Base-by-base conservation (phyloP, 1,140 invertebrate genomes). In the Bombus waltoni region DNA sequence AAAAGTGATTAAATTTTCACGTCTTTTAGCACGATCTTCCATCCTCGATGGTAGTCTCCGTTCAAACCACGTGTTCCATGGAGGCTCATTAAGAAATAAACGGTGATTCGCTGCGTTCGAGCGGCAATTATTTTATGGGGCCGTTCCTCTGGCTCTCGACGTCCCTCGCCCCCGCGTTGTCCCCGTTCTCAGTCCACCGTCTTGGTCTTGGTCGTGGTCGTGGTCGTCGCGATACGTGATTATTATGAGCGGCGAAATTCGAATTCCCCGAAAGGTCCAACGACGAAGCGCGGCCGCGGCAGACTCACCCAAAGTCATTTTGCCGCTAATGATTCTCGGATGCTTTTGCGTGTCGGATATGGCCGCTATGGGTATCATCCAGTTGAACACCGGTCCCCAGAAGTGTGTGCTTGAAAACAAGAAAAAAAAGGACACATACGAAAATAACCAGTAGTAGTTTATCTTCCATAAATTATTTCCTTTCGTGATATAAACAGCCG, bases 341-440 rank as follows among this genome's bases (percentile, higher is more conserved):
- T 99, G 97, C 95, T 99, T 99, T 89, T 97, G 97, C 85, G 97
- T 97, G 95, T 99, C 99, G 78, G 97, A 97, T 86, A 99, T 96
- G 22, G 99, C 98, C 70, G 99, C 99, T 89, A 99, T 93, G 47
- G 99, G 99, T 92, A 99, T 98, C 76, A 98, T 98, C 99, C 99
- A 99, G 95, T 99, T 99, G 68, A 99, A 98, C 81, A 98, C 96
- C 76, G 98, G 98, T 44, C 98, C 98, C 98, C 98, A 99, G 94
- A 99, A 99, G 94, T 99, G 98, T 68, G 98, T 98, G 94, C 98
- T 98, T 92, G 81, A 95, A 95, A 59, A 35, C 62, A 57, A 85
- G 11, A 35, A 72, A 57, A 86, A 22, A 18, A 13, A 9, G 2
- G 8, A 13, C 25, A 71, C 25, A n/a, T 28, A 11, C 28, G 40